phyloP scores from a whole-genome alignment of 2,888 invertebrate species.

The Perdita meconis region DNA sequence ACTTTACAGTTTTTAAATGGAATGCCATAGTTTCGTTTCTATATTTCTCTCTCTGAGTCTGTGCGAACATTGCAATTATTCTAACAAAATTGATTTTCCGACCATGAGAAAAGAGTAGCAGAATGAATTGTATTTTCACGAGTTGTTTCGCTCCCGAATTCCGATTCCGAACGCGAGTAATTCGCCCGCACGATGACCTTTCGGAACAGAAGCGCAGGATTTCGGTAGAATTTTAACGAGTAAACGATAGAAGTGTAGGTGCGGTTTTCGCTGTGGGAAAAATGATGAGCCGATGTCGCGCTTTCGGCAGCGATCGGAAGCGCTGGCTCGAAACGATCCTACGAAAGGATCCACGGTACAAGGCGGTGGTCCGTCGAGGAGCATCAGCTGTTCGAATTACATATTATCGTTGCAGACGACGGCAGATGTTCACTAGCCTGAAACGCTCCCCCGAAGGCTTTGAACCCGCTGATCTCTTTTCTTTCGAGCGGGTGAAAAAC shows the following conservation, averaged over 20 bases:
- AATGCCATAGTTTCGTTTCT: no score
- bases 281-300: conserved; percentile 1
- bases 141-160: no score
- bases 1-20: no score
- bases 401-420: conserved; percentile 75
- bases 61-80: no score
- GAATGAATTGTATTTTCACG: no score
- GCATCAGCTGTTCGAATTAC: conserved; percentile 82
- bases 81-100: no score
- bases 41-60: no score
- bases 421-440: conserved; percentile 80
- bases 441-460: conserved; percentile 73
- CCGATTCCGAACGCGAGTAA: no score
- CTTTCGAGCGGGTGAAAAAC: conserved; percentile 67
- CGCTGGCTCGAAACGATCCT: conserved; percentile 44
- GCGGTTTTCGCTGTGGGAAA: conserved; percentile 12
- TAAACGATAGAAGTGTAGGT: background rate
- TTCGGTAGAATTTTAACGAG: no score
- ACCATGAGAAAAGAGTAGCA: no score
- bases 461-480: conserved; percentile 72
- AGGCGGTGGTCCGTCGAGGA: conserved; percentile 66
- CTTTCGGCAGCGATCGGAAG: conserved; percentile 19
- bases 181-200: no score
- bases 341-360: conserved; percentile 58
- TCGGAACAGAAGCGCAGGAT: no score